phyloP scores from a whole-genome alignment of 2,888 invertebrate species.

The Lamellibrachia columna region DNA sequence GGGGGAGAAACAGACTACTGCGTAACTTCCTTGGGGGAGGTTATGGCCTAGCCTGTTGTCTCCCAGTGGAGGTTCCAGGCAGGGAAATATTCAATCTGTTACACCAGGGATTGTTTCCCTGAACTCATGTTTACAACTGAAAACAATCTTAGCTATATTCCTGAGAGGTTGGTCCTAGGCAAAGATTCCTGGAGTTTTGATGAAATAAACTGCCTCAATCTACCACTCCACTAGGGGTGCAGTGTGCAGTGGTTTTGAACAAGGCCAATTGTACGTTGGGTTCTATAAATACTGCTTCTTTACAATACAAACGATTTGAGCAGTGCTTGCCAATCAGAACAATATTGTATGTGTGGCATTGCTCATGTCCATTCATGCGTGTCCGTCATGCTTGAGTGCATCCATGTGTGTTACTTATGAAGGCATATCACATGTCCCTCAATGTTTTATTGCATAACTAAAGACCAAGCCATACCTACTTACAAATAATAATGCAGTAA shows the following conservation, averaged over 20 bases:
- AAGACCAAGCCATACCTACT: background rate
- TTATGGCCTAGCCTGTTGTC: background rate
- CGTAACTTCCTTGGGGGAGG: background rate
- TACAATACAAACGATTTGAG: background rate
- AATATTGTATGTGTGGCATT: background rate
- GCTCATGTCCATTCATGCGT: background rate
- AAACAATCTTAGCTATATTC: background rate
- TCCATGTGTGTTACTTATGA: background rate
- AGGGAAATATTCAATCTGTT: background rate
- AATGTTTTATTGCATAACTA: background rate
- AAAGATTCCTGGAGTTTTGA: background rate
- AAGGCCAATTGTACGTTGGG: background rate
- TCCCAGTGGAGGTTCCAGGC: background rate
- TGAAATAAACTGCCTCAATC: too few species aligned
- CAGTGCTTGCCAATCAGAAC: background rate
- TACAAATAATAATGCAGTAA: background rate
- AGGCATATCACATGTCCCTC: background rate
- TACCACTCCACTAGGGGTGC: background rate
- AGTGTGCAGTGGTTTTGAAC: background rate
- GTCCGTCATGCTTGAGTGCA: background rate
- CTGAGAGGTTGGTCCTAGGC: background rate
- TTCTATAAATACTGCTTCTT: background rate
- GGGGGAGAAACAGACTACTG: background rate
- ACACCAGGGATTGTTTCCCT: background rate
- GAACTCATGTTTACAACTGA: background rate